Evolutionary conservation across 2,113 vertebrate species (phyloP).

Genomic region (Pomatorhinus ruficollis): DNA sequence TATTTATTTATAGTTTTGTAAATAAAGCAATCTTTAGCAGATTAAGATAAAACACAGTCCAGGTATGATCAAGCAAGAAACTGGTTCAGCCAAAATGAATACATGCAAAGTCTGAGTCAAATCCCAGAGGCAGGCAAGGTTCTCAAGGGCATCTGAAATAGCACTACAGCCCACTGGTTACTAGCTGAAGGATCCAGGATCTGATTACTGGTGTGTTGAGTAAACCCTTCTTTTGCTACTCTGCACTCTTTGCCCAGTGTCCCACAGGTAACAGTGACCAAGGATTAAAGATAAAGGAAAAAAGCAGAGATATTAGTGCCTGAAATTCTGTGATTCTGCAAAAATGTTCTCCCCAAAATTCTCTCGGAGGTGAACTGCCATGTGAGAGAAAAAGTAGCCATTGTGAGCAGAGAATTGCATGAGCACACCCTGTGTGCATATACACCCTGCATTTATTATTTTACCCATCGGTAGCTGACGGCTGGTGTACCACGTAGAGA

Average conservation of each 20-base stretch:
- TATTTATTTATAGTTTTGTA: background rate
- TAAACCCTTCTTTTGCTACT: background rate
- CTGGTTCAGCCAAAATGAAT: background rate
- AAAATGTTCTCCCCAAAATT: background rate
- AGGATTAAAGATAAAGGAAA: background rate
- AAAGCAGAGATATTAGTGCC: background rate
- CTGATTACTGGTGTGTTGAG: background rate
- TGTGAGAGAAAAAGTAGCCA: background rate
- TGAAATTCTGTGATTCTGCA: background rate
- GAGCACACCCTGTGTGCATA: background rate
- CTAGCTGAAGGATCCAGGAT: background rate
- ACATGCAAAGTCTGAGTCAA: background rate
- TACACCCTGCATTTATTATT: background rate
- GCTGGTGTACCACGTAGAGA: background rate
- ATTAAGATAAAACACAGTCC: background rate
- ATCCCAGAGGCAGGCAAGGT: background rate
- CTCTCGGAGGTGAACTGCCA: background rate
- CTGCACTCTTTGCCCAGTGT: background rate
- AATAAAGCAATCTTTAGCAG: background rate
- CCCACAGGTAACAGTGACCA: background rate
- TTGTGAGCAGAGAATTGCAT: background rate
- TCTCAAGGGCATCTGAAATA: background rate
- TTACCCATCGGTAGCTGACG: background rate
- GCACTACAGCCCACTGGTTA: background rate
- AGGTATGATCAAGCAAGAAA: background rate